Base-by-base conservation (phyloP, 2,888 invertebrate genomes). In the Aspidapion aeneum region DNA sequence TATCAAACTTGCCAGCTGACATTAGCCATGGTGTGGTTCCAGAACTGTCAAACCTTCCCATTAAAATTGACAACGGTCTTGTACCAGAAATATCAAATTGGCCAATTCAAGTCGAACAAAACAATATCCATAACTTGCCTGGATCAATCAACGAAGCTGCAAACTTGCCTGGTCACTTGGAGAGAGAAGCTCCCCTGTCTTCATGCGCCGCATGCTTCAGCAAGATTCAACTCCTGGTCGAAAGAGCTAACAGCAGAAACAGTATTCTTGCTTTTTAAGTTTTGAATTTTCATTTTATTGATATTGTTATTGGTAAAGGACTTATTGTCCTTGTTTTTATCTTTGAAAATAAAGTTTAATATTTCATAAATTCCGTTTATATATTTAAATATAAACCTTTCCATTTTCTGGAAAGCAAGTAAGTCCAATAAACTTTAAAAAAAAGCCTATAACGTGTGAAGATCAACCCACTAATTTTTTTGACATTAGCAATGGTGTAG, bases 391-490 rank as follows among this genome's bases (percentile, higher is more conserved):
- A 35, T 35, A 35, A 35, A 35, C 5, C 35, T 35, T 35, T 35
- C 12, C 35, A 35, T 35, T 35, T 35, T 35, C 5, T 35, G 12
- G 12, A 35, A 35, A 35, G 35, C 5, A 35, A 35, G 12, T 35
- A 35, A 35, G 35, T 12, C 35, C 35, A 35, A 35, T 35, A 35
- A 35, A 35, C 35, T 35, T 12, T 35, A 7, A 7, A 7, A 3
- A 35, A 12, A 35, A 35, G 12, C 35, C 54, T 56, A 66, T 63
- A 65, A 67, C 65, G 65, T 63, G 68, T 66, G 58, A 58, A 63
- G 59, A 63, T 63, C 70, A 68, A 69, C 68, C 66, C 52, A 35
- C 12, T 35, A 3, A 12, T 12, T 7, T 35, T n/a, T n/a, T n/a
- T n/a, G n/a, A n/a, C n/a, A n/a, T n/a, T n/a, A n/a, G n/a, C n/a